Evolutionary conservation across 2,888 invertebrate species (phyloP).

Genomic region (Selenia dentaria): DNA sequence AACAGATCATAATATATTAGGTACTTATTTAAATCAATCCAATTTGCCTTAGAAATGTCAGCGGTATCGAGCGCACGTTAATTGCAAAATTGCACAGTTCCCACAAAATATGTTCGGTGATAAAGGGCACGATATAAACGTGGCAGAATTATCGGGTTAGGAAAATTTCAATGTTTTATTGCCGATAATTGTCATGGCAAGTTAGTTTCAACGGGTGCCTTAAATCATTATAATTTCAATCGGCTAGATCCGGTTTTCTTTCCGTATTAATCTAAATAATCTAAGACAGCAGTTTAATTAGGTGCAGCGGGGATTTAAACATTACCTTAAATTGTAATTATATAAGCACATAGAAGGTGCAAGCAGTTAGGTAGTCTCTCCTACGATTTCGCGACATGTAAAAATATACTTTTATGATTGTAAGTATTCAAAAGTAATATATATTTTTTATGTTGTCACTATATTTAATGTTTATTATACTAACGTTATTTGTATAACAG

Average conservation of each 20-base stretch:
- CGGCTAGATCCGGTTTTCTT: background rate
- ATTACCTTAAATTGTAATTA: too few relatives aligned
- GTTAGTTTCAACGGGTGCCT: conserved; percentile 4
- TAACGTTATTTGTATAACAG: too few relatives aligned
- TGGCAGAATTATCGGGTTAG: conserved; percentile 34
- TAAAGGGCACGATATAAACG: conserved; percentile 41
- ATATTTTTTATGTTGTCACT: too few relatives aligned
- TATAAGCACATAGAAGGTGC: too few relatives aligned
- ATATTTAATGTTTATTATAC: too few relatives aligned
- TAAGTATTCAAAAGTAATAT: too few relatives aligned
- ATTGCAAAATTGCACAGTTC: conserved; percentile 32
- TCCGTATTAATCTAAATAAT: too few relatives aligned
- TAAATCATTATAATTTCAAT: conserved; percentile 4
- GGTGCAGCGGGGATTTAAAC: too few relatives aligned
- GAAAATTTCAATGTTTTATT: conserved; percentile 47
- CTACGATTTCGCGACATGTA: too few relatives aligned
- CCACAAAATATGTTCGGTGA: conserved; percentile 28
- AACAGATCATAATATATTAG: conserved; percentile 13
- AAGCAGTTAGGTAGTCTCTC: too few relatives aligned
- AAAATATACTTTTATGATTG: too few relatives aligned
- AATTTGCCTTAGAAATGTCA: conserved; percentile 31
- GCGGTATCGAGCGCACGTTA: conserved; percentile 7
- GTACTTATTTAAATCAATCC: conserved; percentile 8
- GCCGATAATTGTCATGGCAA: conserved; percentile 40
- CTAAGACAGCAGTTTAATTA: too few relatives aligned